Base-by-base conservation (phyloP, 2,888 invertebrate genomes). In the Noctua comes region DNA sequence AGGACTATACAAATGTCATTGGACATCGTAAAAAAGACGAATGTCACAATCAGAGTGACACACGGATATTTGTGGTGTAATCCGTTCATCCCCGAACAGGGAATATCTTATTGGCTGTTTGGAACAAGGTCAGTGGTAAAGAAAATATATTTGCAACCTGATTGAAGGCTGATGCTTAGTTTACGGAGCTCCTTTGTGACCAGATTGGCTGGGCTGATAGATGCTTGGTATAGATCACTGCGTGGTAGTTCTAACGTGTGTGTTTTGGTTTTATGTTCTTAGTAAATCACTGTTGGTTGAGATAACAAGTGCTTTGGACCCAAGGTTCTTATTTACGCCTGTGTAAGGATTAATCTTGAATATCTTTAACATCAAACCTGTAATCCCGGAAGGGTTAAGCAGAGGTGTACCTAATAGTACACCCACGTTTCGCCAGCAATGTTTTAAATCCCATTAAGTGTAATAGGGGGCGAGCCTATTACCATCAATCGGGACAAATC, bases 1-100 rank as follows among this genome's bases (percentile, higher is more conserved):
- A 3, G 66, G 4, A 66, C 66, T n/a, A n/a, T 73, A 43, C 54
- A 57, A 76, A 78, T 76, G 85, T 82, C 86, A 83, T 79, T 85
- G 71, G 73, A 80, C 88, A 84, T 93, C 93, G 93, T 93, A 93
- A 93, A 93, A 91, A 86, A 91, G 92, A 94, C 89, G 89, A 88
- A 94, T 90, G 90, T 82, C 89, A 90, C 93, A 91, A 93, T 94
- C 91, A 89, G 68, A 81, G 88, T 92, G 91, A 93, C 89, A 89
- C 88, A 92, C 91, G 36, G 79, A 72, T 82, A 88, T 88, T 79
- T 88, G 86, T 81, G 88, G 84, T 83, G 84, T 88, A 86, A 89
- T 88, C 80, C 79, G 87, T 83, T 85, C 64, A 70, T 48, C 40
- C 27, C 36, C 31, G 83, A 75, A 79, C 76, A 24, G 68, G 64